Conservation (phyloP, 2,113 vertebrate species). For the Crotalus tigris region DNA sequence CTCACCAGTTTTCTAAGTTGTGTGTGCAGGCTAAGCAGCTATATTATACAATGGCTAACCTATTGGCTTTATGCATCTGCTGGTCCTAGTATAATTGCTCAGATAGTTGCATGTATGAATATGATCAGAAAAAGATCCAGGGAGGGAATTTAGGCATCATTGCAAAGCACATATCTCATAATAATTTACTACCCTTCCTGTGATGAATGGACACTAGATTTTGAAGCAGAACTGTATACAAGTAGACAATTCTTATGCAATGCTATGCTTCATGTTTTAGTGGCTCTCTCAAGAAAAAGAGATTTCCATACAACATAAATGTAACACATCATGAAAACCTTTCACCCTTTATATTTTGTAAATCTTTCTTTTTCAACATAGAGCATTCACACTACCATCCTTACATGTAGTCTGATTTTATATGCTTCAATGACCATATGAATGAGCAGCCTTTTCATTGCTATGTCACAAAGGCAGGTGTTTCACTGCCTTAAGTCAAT, state of each 20-base stretch:
- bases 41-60: background rate
- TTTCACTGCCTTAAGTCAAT: background rate
- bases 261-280: background rate
- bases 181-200: too few relatives aligned
- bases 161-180: background rate
- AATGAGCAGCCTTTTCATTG: background rate
- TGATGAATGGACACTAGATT: background rate
- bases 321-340: background rate
- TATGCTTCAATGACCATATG: accelerated
- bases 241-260: background rate
- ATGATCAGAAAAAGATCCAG: background rate
- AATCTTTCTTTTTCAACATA: background rate
- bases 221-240: background rate
- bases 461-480: background rate
- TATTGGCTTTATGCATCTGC: background rate
- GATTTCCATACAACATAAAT: background rate
- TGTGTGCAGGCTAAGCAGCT: background rate
- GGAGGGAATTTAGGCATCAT: background rate
- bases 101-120: background rate
- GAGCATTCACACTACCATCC: background rate
- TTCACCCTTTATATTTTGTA: background rate
- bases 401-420: background rate
- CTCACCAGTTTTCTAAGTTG: background rate
- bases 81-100: background rate
- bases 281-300: background rate